A percentile compares a stretch with the other conserved stretches of the same genome.
Conservation (phyloP, 2,113 vertebrate genomes). For the Zootoca vivipara region DNA sequence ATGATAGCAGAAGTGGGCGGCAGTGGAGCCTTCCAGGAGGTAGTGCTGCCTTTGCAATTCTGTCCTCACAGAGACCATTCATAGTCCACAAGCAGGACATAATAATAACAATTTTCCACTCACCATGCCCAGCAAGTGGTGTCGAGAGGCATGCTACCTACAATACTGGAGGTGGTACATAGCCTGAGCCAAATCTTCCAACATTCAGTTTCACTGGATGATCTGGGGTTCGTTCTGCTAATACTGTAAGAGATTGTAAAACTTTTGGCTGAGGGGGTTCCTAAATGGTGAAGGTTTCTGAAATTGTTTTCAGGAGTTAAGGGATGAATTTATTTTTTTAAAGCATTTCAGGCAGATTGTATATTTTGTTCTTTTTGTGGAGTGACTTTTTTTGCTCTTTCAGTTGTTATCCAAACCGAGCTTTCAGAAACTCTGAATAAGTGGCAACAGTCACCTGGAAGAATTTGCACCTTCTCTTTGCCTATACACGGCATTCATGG, state of each 20-base stretch:
- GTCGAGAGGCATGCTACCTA: too few species aligned
- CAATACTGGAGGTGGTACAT: too few species aligned
- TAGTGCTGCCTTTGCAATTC: too few species aligned
- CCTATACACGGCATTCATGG: too few species aligned
- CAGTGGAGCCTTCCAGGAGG: too few species aligned
- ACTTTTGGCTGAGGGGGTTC: background rate
- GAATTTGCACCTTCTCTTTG: background rate
- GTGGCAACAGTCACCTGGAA: background rate
- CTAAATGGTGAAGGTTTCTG: background rate
- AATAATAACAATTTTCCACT: too few species aligned
- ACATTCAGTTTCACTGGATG: too few species aligned
- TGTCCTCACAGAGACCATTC: too few species aligned
- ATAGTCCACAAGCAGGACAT: too few species aligned
- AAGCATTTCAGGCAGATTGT: background rate
- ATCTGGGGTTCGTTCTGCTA: too few species aligned
- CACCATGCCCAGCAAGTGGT: too few species aligned
- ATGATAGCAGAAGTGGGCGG: background rate
- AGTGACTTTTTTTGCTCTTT: background rate
- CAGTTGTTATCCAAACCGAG: background rate
- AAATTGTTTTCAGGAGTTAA: background rate
- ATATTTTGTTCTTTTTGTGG: background rate
- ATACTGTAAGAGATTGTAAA: background rate
- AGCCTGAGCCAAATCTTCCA: too few species aligned
- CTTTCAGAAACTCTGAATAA: background rate
- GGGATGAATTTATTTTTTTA: background rate